A percentile compares a stretch with the other conserved stretches of the same genome.
Evolutionary conservation across 1,140 invertebrate genomes (phyloP).

Genomic region (Phenacoccus solenopsis): DNA sequence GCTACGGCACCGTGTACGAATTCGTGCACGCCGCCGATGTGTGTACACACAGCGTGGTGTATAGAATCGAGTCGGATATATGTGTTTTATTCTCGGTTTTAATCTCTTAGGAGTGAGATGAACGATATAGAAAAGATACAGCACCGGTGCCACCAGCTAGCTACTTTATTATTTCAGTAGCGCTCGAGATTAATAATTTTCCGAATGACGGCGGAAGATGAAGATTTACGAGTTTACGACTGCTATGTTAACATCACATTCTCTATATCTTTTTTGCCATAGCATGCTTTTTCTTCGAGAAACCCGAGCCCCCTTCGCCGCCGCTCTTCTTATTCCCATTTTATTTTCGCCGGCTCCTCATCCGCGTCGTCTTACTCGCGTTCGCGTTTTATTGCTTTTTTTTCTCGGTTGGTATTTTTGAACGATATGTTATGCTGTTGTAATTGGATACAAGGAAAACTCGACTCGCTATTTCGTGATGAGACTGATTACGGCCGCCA

Average conservation of each 20-base stretch:
- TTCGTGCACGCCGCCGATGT: background rate
- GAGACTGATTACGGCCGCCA: background rate
- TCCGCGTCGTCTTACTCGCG: background rate
- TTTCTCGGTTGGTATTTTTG: background rate
- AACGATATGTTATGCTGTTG: slow-evolving; percentile 5
- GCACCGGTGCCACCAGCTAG: slow-evolving; percentile 1
- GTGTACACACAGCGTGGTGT: no score
- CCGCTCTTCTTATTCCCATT: background rate
- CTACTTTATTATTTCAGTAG: slow-evolving; percentile 18
- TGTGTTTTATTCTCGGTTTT: slow-evolving; percentile 16
- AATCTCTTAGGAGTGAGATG: slow-evolving; percentile 10
- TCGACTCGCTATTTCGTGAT: background rate
- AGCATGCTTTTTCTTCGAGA: slow-evolving; percentile 7
- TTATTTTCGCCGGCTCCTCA: background rate
- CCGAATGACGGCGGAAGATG: slow-evolving; percentile 14
- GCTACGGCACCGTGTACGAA: background rate
- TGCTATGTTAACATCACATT: slow-evolving; percentile 12
- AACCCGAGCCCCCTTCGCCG: background rate
- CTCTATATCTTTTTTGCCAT: slow-evolving; percentile 6
- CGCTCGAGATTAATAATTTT: slow-evolving; percentile 18
- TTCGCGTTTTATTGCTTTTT: slow-evolving; percentile 3
- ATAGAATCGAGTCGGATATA: background rate
- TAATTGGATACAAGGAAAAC: slow-evolving; percentile 10
- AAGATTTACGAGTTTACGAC: slow-evolving; percentile 17
- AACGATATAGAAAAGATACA: slow-evolving; percentile 9